Conservation (phyloP, 2,797 vertebrate genomes). For the Lepilemur septentrionalis region DNA sequence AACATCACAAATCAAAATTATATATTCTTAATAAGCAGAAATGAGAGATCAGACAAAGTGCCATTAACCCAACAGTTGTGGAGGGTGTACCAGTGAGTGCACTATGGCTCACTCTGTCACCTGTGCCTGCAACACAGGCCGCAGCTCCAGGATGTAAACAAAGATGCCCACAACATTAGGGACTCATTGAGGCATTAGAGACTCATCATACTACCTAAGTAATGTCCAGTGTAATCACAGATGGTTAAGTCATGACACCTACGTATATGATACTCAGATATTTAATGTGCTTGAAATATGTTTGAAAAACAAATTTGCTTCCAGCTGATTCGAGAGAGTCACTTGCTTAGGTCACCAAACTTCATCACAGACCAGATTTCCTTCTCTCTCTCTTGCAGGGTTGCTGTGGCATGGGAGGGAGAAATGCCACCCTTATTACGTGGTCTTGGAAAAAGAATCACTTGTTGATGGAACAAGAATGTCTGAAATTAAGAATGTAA, state of each 20-base stretch:
- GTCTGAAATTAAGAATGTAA: constrained; percentile 26
- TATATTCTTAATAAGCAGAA: not conserved
- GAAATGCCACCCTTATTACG: not conserved
- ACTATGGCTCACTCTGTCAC: not conserved
- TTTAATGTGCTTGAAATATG: not conserved
- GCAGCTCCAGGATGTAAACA: not conserved
- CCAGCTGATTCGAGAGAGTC: not conserved
- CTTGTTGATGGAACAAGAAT: not conserved
- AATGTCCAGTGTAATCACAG: not conserved
- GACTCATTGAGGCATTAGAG: not conserved
- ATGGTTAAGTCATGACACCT: not conserved
- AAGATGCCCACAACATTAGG: not conserved
- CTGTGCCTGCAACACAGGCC: not conserved
- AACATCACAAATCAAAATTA: not conserved
- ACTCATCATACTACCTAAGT: not conserved
- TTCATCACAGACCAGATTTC: not conserved
- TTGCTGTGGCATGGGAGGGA: not conserved
- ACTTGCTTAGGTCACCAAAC: not conserved
- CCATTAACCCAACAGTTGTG: not conserved
- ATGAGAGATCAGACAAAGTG: not conserved
- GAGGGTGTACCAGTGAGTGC: not conserved
- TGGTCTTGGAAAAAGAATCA: not conserved
- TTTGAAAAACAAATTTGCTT: not conserved
- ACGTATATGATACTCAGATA: not conserved
- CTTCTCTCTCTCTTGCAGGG: not conserved